A percentile compares a stretch with the other conserved stretches of the same genome.
phyloP scores from a whole-genome alignment of 2,113 vertebrate genomes.

The Onychostoma macrolepis region DNA sequence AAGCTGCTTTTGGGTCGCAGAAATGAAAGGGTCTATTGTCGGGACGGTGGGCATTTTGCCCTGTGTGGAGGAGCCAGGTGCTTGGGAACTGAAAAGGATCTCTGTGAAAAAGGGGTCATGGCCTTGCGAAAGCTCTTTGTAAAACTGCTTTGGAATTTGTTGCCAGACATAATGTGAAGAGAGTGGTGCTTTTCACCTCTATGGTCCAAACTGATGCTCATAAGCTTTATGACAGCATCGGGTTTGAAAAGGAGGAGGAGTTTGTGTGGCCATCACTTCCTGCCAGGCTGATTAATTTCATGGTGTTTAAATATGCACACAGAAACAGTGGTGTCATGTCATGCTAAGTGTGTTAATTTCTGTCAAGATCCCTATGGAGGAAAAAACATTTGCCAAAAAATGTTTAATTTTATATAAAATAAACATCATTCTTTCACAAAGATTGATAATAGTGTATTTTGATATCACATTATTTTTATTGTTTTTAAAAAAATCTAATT shows the following conservation, averaged over 20 bases:
- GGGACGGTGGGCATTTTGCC: constrained; percentile 66
- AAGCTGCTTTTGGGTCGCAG: constrained; percentile 71
- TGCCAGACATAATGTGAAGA: constrained; percentile 34
- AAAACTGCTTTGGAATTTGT: constrained; percentile 62
- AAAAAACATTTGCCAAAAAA: neutral
- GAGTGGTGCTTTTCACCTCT: constrained; percentile 70
- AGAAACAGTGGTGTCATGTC: neutral
- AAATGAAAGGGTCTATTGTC: constrained; percentile 61
- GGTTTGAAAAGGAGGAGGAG: constrained; percentile 56
- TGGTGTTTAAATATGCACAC: constrained; percentile 58
- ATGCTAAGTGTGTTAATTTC: neutral
- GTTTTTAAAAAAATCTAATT: too few relatives aligned
- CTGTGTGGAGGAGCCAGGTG: constrained; percentile 4
- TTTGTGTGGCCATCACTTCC: constrained; percentile 63
- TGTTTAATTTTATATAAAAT: neutral
- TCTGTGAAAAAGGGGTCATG: constrained; percentile 61
- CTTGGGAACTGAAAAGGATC: constrained; percentile 67
- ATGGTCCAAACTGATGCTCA: constrained; percentile 69
- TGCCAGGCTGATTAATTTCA: constrained; percentile 56
- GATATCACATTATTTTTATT: too few relatives aligned
- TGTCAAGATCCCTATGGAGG: neutral
- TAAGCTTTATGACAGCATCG: constrained; percentile 62
- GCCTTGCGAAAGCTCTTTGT: constrained; percentile 68
- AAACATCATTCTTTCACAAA: neutral
- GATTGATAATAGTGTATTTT: too few relatives aligned